Percentiles rank a stretch among this genome's conserved stretches.
Conservation (phyloP, 2,113 vertebrate genomes). For the Scomber japonicus region DNA sequence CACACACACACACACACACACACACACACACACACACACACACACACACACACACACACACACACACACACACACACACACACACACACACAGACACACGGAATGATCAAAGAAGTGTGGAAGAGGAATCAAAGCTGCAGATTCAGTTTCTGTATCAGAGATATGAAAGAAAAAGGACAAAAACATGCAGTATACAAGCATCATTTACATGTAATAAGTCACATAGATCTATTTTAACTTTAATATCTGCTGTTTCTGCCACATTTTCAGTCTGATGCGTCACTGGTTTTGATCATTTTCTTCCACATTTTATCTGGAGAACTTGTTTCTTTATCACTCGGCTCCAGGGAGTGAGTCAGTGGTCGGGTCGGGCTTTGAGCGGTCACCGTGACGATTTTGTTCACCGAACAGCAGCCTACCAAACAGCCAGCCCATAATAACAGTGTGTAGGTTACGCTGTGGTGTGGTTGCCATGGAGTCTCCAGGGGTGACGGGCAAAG, state of each 20-base stretch:
- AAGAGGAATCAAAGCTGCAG: too few species aligned
- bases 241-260: not conserved
- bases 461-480: slow-evolving; percentile 94
- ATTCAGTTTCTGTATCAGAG: too few species aligned
- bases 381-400: slow-evolving; percentile 24
- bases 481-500: slow-evolving; percentile 88
- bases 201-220: not conserved
- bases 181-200: not conserved
- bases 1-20: too few species aligned
- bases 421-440: slow-evolving; percentile 61
- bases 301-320: not conserved
- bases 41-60: too few species aligned
- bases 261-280: not conserved
- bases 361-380: slow-evolving; percentile 15
- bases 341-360: slow-evolving; percentile 29
- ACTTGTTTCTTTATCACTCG: not conserved
- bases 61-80: too few species aligned
- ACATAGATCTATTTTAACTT: not conserved
- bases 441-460: slow-evolving; percentile 57
- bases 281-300: not conserved
- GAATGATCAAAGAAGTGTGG: too few species aligned
- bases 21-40: too few species aligned
- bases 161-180: not conserved
- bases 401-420: slow-evolving; percentile 38
- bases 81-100: too few species aligned